These are phyloP conservation scores for Chymomyza caudatula DNA, from an alignment of 2,888 invertebrate genomes.

Conservation along the genomic window DNA sequence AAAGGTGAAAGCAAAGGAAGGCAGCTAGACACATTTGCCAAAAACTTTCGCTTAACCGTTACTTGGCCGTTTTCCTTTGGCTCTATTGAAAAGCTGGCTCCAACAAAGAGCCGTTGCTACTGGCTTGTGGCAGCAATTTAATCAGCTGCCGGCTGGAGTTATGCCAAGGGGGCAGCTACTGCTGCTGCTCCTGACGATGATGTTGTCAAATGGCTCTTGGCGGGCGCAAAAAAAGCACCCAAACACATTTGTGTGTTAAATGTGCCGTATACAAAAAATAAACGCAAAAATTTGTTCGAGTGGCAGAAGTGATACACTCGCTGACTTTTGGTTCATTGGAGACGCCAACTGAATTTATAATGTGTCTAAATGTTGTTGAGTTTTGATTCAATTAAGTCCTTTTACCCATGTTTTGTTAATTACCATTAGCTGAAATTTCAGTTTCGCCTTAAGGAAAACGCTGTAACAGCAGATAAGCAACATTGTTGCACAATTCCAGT, in stretches of 20 bases:
- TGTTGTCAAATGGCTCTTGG: conserved; percentile 58
- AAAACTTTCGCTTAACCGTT: conserved; percentile 28
- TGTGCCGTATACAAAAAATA: conserved; percentile 52
- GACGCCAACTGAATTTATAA: conserved; percentile 56
- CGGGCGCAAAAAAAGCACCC: neutral
- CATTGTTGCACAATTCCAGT: no score
- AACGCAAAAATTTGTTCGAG: neutral
- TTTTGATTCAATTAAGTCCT: conserved; percentile 63
- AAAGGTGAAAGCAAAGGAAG: conserved; percentile 47
- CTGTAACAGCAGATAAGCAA: neutral
- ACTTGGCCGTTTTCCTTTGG: conserved; percentile 4
- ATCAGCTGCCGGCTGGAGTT: conserved; percentile 41
- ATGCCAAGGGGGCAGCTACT: conserved; percentile 8
- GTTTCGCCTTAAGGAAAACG: neutral
- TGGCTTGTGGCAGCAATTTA: conserved; percentile 55
- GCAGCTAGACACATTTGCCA: conserved; percentile 64
- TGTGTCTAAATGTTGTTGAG: conserved; percentile 45
- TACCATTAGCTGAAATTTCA: conserved; percentile 27
- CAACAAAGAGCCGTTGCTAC: conserved; percentile 43
- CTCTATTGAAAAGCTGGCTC: conserved; percentile 52
- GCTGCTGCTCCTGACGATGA: conserved; percentile 54
- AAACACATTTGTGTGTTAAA: conserved; percentile 44
- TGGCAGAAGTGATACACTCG: conserved; percentile 38
- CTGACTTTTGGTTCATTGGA: conserved; percentile 50
- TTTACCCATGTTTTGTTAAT: conserved; percentile 47